Evolutionary conservation across 2,888 invertebrate genomes (phyloP), one percentile per base, ranked within the genome.

Genomic region (Andrena praecox): DNA sequence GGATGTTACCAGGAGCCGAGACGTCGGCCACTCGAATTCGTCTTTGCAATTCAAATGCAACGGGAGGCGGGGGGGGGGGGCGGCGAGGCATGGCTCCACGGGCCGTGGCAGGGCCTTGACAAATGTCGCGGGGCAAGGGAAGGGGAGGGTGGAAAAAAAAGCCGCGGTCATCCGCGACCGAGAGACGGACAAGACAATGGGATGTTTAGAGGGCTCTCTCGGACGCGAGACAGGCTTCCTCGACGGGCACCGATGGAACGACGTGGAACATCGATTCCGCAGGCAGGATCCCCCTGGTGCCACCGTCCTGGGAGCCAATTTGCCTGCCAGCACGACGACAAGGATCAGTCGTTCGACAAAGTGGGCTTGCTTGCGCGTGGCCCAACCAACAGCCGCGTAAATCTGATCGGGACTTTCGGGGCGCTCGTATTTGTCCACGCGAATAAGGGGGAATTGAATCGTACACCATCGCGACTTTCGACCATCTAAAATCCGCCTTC

Each of bases 141-240:
- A 42, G 42, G 16, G 42, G 42, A 42, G 42, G 42, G 42, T 16
- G 42, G 84, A 90, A 91, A 90, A 85, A 86, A 90, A 81, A 69
- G 78, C 73, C 70, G 80, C 72, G 50, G 42, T 71, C 75, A 78
- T 76, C 54, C 80, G 80, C 80, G 85, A 86, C 85, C 89, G 87
- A 84, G 90, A 93, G 93, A 93, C 92, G 91, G 93, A 93, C 93
- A 93, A 93, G 93, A 93, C 93, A 93, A 93, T 93, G 92, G 93
- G 93, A 93, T 93, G 93, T 93, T 93, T 93, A 93, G 91, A 91
- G 91, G 89, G 88, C 31, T 64, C 77, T 86, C 88, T 78, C 87
- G 88, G 89, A 90, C 92, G 89, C 91, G 90, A 91, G 89, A 89
- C 86, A 79, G 88, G 87, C 81, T 60, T 69, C 60, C 60, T 63